Percentiles rank a stretch among this genome's conserved stretches.
These are phyloP conservation scores for Nemopilema nomurai DNA, from an alignment of 30 jellyfish, hydroid and myxozoan species.

Conservation along the genomic window DNA sequence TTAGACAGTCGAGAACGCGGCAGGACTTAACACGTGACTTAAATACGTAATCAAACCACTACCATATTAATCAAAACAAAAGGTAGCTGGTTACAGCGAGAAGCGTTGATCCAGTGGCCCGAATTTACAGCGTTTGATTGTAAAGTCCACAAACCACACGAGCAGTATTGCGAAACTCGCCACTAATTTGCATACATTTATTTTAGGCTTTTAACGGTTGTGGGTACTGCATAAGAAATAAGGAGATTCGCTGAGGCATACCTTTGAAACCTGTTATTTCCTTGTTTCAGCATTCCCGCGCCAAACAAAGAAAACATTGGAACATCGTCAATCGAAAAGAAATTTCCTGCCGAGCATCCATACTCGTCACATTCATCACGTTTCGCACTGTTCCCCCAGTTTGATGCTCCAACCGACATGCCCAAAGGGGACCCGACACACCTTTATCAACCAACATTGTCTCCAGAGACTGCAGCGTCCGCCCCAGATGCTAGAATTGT, in stretches of 20 bases:
- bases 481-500: slow-evolving; percentile 59
- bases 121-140: neutral
- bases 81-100: neutral
- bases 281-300: slow-evolving; percentile 59
- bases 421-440: slow-evolving; percentile 57
- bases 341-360: slow-evolving; percentile 82
- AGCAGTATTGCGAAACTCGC: neutral
- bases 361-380: slow-evolving; percentile 76
- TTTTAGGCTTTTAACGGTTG: neutral
- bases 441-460: slow-evolving; percentile 67
- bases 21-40: no score
- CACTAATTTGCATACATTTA: neutral
- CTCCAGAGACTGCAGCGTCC: slow-evolving; percentile 77
- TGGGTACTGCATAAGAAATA: neutral
- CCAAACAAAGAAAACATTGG: slow-evolving; percentile 68
- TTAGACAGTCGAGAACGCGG: no score
- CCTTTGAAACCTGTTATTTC: no score
- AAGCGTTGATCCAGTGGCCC: no score
- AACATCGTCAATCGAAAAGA: slow-evolving; percentile 6
- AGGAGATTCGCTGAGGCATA: neutral
- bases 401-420: slow-evolving; percentile 64
- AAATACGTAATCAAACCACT: no score
- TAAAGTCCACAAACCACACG: neutral
- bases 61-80: no score
- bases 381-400: slow-evolving; percentile 61